Conservation (phyloP, 2,113 vertebrate species). For the Lichenostomus cassidix region DNA sequence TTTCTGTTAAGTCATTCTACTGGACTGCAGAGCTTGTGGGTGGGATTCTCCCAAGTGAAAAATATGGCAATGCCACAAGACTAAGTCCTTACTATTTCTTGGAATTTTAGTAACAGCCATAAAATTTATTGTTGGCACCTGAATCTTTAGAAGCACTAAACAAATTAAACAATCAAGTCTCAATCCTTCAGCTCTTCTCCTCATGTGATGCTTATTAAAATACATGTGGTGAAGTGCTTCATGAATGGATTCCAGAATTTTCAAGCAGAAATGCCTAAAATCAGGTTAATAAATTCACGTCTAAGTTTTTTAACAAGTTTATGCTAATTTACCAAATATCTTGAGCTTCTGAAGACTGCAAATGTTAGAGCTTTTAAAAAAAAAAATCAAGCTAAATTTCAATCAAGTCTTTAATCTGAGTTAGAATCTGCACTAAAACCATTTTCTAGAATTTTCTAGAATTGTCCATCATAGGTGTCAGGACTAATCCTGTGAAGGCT, state of each 20-base stretch:
- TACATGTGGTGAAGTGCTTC: background rate
- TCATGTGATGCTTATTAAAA: constrained; percentile 16
- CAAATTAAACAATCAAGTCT: background rate
- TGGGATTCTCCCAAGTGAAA: constrained; percentile 52
- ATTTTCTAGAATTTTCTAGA: background rate
- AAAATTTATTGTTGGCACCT: constrained; percentile 14
- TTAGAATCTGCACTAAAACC: background rate
- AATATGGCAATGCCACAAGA: background rate
- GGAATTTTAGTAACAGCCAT: constrained; percentile 35
- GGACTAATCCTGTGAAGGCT: background rate
- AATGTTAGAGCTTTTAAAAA: background rate
- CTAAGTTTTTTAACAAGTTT: background rate
- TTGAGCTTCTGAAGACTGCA: background rate
- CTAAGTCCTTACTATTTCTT: constrained; percentile 22
- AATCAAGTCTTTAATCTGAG: background rate
- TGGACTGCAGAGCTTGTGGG: constrained; percentile 3
- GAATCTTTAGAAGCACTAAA: background rate
- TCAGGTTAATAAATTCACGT: background rate
- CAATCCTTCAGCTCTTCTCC: background rate
- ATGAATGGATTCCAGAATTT: background rate
- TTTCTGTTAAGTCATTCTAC: constrained; percentile 35
- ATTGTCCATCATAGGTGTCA: background rate
- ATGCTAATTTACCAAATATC: background rate
- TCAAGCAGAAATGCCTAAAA: background rate
- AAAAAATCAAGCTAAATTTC: background rate